Percentiles rank a stretch among this genome's conserved stretches.
These are phyloP conservation scores for Hyla sarda DNA, from an alignment of 2,113 vertebrate species.

Conservation along the genomic window DNA sequence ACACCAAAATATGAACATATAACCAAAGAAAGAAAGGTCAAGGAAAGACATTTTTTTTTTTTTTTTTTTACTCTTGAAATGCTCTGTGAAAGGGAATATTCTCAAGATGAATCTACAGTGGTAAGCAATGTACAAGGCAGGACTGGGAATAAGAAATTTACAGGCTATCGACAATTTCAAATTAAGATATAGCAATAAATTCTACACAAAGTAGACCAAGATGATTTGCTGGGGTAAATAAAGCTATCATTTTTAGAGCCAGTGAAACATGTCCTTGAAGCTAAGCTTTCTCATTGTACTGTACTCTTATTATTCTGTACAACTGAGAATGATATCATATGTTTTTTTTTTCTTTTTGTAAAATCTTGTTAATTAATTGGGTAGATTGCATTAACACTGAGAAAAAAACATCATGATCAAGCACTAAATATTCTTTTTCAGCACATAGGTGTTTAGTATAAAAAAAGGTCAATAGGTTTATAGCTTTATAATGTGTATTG, in stretches of 20 bases:
- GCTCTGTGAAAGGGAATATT: background rate
- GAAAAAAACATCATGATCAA: no score
- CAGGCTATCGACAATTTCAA: constrained; percentile 2
- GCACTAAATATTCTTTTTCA: no score
- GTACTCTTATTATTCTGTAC: background rate
- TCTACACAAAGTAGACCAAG: constrained; percentile 2
- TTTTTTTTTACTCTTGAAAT: background rate
- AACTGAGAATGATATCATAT: background rate
- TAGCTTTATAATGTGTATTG: no score
- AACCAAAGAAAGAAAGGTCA: background rate
- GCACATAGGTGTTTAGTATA: no score
- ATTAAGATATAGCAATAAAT: constrained; percentile 6
- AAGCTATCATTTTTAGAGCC: constrained; percentile 29
- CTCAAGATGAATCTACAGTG: background rate
- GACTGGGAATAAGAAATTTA: background rate
- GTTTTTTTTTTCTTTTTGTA: no score
- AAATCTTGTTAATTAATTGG: no score
- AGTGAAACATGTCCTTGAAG: constrained; percentile 11
- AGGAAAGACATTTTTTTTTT: no score
- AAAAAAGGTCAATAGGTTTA: no score
- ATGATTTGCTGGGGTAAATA: constrained; percentile 14
- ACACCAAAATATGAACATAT: no score
- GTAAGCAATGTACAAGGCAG: background rate
- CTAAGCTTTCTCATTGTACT: background rate
- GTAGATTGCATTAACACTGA: no score